phyloP scores from a whole-genome alignment of 2,797 vertebrate species.

The Galaxias olidus region DNA sequence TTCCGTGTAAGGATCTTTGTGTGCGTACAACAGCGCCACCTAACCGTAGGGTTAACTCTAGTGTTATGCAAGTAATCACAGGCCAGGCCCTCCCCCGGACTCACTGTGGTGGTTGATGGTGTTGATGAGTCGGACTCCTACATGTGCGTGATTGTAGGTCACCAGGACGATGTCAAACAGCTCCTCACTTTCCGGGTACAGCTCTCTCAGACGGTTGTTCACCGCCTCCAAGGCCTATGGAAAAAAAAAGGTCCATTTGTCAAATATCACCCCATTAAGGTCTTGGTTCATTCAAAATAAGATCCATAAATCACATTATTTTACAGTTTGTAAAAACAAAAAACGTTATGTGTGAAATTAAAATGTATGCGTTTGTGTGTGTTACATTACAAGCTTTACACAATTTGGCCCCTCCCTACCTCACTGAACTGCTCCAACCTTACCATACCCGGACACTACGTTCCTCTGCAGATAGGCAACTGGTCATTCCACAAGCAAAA shows the following conservation, averaged over 20 bases:
- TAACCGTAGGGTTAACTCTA: too few species aligned
- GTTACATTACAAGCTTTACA: too few species aligned
- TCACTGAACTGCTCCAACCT: too few species aligned
- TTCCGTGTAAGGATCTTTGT: not conserved
- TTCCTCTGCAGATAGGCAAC: too few species aligned
- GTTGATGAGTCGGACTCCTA: conserved; percentile 96
- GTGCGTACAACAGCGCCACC: not conserved
- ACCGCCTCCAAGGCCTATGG: conserved; percentile 89
- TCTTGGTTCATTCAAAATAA: too few species aligned
- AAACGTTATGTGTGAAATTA: not conserved
- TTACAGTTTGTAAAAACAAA: not conserved
- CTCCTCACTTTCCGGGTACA: conserved; percentile 93
- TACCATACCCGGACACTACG: too few species aligned
- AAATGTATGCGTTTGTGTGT: not conserved
- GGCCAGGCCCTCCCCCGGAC: conserved; percentile 33
- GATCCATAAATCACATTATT: not conserved
- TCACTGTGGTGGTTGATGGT: conserved; percentile 98
- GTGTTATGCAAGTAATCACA: too few species aligned
- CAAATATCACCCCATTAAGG: too few species aligned
- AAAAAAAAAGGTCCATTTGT: not conserved
- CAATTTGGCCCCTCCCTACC: too few species aligned
- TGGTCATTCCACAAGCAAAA: too few species aligned
- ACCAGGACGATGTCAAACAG: conserved; percentile 95
- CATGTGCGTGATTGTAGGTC: conserved; percentile 97
- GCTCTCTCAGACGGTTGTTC: conserved; percentile 81